phyloP scores from a whole-genome alignment of 2,113 vertebrate species.

The Nanorana parkeri region DNA sequence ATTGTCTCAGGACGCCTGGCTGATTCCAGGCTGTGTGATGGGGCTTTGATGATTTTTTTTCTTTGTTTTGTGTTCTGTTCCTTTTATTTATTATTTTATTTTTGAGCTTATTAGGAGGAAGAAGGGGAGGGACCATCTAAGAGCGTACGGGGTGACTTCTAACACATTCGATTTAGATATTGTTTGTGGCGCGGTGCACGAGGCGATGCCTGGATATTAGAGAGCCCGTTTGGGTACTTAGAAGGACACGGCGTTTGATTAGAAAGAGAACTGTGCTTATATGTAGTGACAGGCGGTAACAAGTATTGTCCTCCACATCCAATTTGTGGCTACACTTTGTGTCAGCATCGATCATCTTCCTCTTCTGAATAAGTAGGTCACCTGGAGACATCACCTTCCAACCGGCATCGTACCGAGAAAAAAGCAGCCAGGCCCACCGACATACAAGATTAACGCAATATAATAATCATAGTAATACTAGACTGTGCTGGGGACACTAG shows the following conservation, averaged over 20 bases:
- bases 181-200: no score
- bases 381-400: constrained; percentile 26
- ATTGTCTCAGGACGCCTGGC: not conserved
- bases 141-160: no score
- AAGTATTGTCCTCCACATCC: constrained; percentile 18
- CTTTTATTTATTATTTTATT: not conserved
- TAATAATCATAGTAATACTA: no score
- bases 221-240: not conserved
- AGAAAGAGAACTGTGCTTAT: not conserved
- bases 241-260: not conserved
- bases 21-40: not conserved
- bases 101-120: constrained; percentile 10
- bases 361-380: constrained; percentile 41
- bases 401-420: no score
- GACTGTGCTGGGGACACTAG: no score
- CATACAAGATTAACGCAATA: no score
- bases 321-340: not conserved
- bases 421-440: no score
- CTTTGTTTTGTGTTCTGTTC: not conserved
- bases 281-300: constrained; percentile 12
- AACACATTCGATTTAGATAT: no score
- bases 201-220: not conserved
- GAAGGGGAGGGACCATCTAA: no score
- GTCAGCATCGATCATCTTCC: constrained; percentile 41
- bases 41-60: not conserved